These are phyloP conservation scores for Albula glossodonta DNA, from an alignment of 2,113 vertebrate species.

Conservation along the genomic window DNA sequence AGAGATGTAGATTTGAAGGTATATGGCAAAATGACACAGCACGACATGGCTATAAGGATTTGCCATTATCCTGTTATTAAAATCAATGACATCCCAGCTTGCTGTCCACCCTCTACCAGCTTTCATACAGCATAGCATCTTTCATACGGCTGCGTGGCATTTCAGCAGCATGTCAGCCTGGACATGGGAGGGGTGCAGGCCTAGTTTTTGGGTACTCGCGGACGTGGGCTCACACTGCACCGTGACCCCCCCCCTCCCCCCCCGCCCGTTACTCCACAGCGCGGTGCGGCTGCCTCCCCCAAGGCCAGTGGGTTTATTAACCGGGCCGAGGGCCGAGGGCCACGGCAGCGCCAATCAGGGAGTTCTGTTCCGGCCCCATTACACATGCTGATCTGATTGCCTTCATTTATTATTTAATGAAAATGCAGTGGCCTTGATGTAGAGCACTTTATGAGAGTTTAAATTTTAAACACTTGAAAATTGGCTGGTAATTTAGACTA, in stretches of 20 bases:
- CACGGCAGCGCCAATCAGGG: constrained; percentile 3
- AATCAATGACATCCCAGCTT: too few species aligned
- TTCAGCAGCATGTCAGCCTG: too few species aligned
- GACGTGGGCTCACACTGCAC: neutral
- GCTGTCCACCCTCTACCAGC: too few species aligned
- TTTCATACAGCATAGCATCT: too few species aligned
- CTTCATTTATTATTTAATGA: constrained; percentile 71
- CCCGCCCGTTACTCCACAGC: neutral
- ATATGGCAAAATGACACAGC: too few species aligned
- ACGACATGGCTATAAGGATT: too few species aligned
- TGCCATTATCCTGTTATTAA: too few species aligned
- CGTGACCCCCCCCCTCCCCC: neutral
- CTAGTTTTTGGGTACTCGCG: neutral
- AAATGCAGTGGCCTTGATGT: constrained; percentile 62
- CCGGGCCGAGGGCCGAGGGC: neutral
- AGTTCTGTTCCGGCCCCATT: constrained; percentile 46
- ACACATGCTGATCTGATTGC: constrained; percentile 65
- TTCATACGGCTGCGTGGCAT: too few species aligned
- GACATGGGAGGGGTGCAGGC: neutral
- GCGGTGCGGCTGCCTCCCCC: neutral
- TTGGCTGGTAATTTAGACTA: constrained; percentile 59
- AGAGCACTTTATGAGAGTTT: constrained; percentile 69
- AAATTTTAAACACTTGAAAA: constrained; percentile 72
- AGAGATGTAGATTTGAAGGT: too few species aligned
- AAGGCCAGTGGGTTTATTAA: constrained; percentile 5